Conservation (phyloP, 2,888 invertebrate genomes). For the Coelogynopora nodosa region DNA sequence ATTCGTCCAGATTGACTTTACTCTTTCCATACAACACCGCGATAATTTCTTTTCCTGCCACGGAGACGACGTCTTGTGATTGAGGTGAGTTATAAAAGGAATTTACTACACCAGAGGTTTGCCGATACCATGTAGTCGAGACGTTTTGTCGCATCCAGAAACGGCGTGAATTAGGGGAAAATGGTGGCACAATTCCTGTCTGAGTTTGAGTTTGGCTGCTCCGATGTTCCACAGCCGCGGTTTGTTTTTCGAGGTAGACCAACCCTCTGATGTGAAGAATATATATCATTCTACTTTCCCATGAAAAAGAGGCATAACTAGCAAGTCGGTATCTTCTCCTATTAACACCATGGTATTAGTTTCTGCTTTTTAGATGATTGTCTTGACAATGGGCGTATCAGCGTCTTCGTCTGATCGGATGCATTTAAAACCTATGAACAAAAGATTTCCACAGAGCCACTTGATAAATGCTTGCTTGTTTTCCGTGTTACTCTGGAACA, state of each 20-base stretch:
- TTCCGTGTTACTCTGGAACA: background rate
- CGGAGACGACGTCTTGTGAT: background rate
- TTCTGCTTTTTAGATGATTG: background rate
- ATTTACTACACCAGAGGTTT: background rate
- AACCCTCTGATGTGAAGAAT: background rate
- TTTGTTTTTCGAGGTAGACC: background rate
- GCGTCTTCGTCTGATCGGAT: background rate
- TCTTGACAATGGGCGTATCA: background rate
- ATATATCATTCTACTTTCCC: background rate
- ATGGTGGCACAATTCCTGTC: background rate
- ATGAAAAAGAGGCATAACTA: background rate
- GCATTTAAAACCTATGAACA: background rate
- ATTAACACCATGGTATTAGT: background rate
- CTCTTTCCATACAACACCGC: background rate
- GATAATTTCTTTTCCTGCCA: background rate
- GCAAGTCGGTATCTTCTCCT: background rate
- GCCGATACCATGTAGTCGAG: background rate
- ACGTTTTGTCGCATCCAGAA: background rate
- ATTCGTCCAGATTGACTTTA: background rate
- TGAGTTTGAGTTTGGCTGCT: background rate
- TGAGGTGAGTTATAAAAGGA: background rate
- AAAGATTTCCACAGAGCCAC: background rate
- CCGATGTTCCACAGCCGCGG: background rate
- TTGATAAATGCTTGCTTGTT: background rate
- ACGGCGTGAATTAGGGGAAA: background rate